phyloP scores from a whole-genome alignment of 2,888 invertebrate species.

The Lepeophtheirus nordmannii region DNA sequence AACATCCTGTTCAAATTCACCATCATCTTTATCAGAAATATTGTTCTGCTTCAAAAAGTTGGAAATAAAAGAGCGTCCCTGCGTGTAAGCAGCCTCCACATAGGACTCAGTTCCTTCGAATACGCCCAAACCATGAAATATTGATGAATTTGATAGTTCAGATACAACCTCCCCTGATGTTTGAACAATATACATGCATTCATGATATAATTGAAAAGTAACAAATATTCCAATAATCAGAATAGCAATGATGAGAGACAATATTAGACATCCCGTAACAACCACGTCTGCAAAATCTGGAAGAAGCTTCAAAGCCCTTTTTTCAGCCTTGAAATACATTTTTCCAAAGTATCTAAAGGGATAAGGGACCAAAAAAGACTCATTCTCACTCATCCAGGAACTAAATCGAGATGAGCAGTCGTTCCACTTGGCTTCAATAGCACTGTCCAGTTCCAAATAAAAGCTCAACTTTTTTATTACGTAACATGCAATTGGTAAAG shows the following conservation, averaged over 20 bases:
- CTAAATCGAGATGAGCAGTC: too few relatives aligned
- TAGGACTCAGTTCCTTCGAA: conserved; percentile 48
- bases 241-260: conserved; percentile 62
- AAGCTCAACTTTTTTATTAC: conserved; percentile 37
- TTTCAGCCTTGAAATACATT: conserved; percentile 37
- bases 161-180: conserved; percentile 46
- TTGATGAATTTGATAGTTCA: conserved; percentile 70
- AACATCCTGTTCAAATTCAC: conserved; percentile 63
- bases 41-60: conserved; percentile 31
- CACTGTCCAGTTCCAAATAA: background rate
- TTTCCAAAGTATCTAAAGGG: background rate
- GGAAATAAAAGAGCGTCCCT: conserved; percentile 77
- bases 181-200: conserved; percentile 81
- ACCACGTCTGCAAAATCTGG: conserved; percentile 68
- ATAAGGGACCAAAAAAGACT: background rate
- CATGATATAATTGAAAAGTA: conserved; percentile 63
- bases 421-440: conserved; percentile 5
- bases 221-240: conserved; percentile 64
- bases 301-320: conserved; percentile 45
- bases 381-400: too few relatives aligned
- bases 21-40: conserved; percentile 14
- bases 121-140: conserved; percentile 52
- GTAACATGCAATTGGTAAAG: conserved; percentile 58
- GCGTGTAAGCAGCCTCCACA: conserved; percentile 78
- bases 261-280: conserved; percentile 67